These are phyloP conservation scores for Stegophylla sp. DNA, from an alignment of 2,888 invertebrate genomes.

Conservation along the genomic window DNA sequence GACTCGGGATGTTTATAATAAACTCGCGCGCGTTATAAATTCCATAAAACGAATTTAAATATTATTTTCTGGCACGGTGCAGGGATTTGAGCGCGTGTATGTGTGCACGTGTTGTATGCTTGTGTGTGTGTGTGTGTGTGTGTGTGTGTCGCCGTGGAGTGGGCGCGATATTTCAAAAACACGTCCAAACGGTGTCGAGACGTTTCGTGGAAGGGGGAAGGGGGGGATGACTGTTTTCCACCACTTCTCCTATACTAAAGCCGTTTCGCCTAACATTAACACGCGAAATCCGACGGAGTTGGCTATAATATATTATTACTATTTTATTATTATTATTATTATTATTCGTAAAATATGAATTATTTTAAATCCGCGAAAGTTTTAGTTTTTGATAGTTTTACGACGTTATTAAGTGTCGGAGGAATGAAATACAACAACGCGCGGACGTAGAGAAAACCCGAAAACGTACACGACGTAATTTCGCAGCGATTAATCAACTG, in stretches of 20 bases:
- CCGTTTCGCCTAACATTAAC: constrained; percentile 3
- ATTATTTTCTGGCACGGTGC: constrained; percentile 50
- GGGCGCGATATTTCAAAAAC: constrained; percentile 46
- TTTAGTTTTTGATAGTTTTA: constrained; percentile 53
- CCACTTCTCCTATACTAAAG: background rate
- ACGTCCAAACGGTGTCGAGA: constrained; percentile 38
- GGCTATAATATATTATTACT: too few relatives aligned
- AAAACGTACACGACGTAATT: constrained; percentile 40
- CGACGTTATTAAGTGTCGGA: constrained; percentile 46
- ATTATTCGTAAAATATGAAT: constrained; percentile 44
- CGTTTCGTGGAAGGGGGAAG: background rate
- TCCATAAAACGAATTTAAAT: constrained; percentile 42
- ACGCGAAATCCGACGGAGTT: background rate
- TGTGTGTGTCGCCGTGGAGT: constrained; percentile 9
- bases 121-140: background rate
- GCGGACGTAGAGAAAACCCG: too few relatives aligned
- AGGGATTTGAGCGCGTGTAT: background rate
- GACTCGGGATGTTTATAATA: constrained; percentile 44
- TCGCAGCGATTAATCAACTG: constrained; percentile 19
- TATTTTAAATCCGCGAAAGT: constrained; percentile 39
- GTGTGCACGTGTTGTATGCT: too few relatives aligned
- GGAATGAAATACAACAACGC: constrained; percentile 33
- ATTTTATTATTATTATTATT: constrained; percentile 20
- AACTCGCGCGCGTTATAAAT: constrained; percentile 14
- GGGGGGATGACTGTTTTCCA: background rate